Evolutionary conservation across 2,113 vertebrate species (phyloP), one percentile per base, ranked within the genome.

Genomic region (Serinus canaria): DNA sequence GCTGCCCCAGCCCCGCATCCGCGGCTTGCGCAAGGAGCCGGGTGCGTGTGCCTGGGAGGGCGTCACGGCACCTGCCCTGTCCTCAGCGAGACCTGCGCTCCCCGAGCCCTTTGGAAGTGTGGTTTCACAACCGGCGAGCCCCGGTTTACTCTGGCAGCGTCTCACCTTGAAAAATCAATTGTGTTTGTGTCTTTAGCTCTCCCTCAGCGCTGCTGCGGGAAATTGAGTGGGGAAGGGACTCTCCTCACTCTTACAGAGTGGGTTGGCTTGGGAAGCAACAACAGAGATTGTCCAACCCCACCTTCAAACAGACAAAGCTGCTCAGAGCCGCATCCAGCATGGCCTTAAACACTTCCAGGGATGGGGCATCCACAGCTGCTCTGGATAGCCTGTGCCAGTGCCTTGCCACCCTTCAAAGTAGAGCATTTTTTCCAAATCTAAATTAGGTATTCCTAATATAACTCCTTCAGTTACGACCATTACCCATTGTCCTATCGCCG

Each of bases 151-250:
- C 95, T 97, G 96, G 95, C 95, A 97, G 27, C 0, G 2, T 64
- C 93, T 96, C 87, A 39, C 85, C 64, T 86, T 81, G 77, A 33
- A 49, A 94, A 93, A 97, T 96, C 94, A 50, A 96, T 96, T 2
- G 2, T 24, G 72, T 75, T 86, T 68, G 80, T 76, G 21, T 94
- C 89, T 88, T 56, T 66, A 64, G 93, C 44, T 46, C 56, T 83
- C 15, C 0, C 6, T 60, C 23, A 27, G 82, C 11, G 14, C 24
- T 49, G 92, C 79, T 46, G 80, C 25, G 2, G 68, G 68, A 30
- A 7, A 4, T 63, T 3, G 66, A 13, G 63, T 3, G 46, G n/a
- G 72, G 47, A 67, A 22, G 35, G 55, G 68, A 13, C 56, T 56
- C 22, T 67, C 60, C 5, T 77, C 11, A 0, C 63, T 77, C 9